Conservation (phyloP, 1,140 invertebrate genomes). For the Meloidogyne exigua region DNA sequence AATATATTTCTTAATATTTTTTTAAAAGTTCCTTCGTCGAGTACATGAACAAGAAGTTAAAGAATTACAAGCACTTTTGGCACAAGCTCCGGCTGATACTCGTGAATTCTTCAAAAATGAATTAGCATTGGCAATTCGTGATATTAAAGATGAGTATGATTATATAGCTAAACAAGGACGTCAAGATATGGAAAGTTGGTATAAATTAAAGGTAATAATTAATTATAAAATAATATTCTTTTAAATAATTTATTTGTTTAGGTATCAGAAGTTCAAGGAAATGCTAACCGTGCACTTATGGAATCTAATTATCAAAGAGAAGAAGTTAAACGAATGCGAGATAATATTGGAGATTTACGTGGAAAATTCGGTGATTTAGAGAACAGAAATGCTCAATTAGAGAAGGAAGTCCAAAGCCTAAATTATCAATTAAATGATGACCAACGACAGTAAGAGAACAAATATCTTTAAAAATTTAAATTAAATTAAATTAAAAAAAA, state of each 20-base stretch:
- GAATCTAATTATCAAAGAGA: conserved; percentile 67
- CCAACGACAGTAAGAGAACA: conserved; percentile 61
- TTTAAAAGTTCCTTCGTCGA: conserved; percentile 75
- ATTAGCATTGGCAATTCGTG: conserved; percentile 67
- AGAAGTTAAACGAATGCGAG: conserved; percentile 66
- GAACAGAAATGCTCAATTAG: conserved; percentile 67
- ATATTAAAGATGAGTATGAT: conserved; percentile 69
- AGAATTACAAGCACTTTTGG: conserved; percentile 67
- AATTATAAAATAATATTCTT: neutral
- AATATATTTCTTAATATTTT: neutral
- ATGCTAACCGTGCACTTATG: conserved; percentile 67
- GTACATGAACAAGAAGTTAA: conserved; percentile 69
- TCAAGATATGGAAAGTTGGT: conserved; percentile 65
- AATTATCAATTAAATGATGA: conserved; percentile 64
- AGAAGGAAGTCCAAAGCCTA: conserved; percentile 66
- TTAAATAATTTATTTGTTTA: conserved; percentile 19
- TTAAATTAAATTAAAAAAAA: conserved; percentile 8
- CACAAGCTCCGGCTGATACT: conserved; percentile 64
- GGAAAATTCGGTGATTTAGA: conserved; percentile 66
- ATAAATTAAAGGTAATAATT: conserved; percentile 60
- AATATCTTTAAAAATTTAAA: conserved; percentile 50
- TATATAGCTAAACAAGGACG: conserved; percentile 66
- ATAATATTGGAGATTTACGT: conserved; percentile 66
- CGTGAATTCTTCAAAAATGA: conserved; percentile 66
- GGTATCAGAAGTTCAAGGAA: conserved; percentile 67